These are phyloP conservation scores for Schizaphis graminum DNA, from an alignment of 2,888 invertebrate genomes.

Conservation along the genomic window DNA sequence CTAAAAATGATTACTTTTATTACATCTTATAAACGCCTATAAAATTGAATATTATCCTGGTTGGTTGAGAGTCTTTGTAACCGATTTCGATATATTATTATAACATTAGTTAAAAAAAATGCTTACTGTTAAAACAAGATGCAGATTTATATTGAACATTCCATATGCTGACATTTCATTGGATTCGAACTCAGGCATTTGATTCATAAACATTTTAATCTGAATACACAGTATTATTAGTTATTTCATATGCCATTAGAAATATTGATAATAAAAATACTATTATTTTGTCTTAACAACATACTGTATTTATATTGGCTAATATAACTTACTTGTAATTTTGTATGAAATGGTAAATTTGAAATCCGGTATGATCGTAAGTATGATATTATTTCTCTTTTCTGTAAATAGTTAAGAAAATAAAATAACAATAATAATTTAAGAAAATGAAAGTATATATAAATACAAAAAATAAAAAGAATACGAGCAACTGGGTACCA, in stretches of 20 bases:
- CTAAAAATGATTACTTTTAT: too few species aligned
- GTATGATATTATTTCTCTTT: conserved; percentile 27
- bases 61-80: too few species aligned
- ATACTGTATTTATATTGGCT: not conserved
- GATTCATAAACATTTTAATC: not conserved
- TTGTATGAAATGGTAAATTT: not conserved
- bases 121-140: not conserved
- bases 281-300: not conserved
- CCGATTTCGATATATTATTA: too few species aligned
- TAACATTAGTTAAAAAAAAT: too few species aligned
- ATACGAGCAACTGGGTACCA: too few species aligned
- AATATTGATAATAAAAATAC: not conserved
- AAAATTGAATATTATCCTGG: too few species aligned
- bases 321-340: conserved; percentile 28
- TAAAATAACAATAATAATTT: not conserved
- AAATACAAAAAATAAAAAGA: too few species aligned
- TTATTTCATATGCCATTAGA: not conserved
- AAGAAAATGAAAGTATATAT: not conserved
- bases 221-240: not conserved
- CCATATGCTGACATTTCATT: not conserved
- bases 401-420: not conserved
- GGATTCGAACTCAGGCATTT: not conserved
- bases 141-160: not conserved
- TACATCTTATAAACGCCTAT: too few species aligned
- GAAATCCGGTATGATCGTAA: conserved; percentile 4